These are phyloP conservation scores for Orthosia gothica DNA, from an alignment of 2,888 invertebrate species.

Conservation along the genomic window DNA sequence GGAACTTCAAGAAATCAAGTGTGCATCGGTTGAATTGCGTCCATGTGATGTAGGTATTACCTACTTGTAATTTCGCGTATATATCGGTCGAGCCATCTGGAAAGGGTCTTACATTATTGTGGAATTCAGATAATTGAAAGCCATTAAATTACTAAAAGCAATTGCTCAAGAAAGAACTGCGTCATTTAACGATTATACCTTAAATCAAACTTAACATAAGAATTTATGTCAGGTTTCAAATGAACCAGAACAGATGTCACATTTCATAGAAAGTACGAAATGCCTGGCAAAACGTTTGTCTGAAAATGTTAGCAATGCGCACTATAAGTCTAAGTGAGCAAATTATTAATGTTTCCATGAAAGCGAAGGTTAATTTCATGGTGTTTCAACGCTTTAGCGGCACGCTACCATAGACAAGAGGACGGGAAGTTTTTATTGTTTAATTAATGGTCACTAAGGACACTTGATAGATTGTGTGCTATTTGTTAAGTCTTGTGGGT, in stretches of 20 bases:
- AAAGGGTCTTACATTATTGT: neutral
- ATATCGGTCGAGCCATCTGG: no score
- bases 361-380: conserved; percentile 63
- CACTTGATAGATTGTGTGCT: neutral
- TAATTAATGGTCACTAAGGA: conserved; percentile 4
- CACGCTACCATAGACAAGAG: conserved; percentile 58
- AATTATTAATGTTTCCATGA: conserved; percentile 57
- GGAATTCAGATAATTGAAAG: neutral
- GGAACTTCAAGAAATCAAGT: no score
- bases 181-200: neutral
- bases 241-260: conserved; percentile 53
- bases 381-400: conserved; percentile 53
- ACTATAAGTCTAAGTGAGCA: conserved; percentile 41
- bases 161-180: neutral
- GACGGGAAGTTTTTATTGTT: conserved; percentile 42
- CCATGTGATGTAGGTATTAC: no score
- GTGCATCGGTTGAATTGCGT: no score
- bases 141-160: neutral
- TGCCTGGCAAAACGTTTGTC: conserved; percentile 9
- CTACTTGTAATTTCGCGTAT: no score
- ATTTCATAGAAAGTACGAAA: conserved; percentile 49
- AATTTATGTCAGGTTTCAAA: conserved; percentile 28
- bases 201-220: conserved; percentile 24
- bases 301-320: conserved; percentile 40
- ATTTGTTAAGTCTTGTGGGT: neutral